Evolutionary conservation across 2,797 vertebrate species (phyloP).

Genomic region (Hypotaenidia philippensis): DNA sequence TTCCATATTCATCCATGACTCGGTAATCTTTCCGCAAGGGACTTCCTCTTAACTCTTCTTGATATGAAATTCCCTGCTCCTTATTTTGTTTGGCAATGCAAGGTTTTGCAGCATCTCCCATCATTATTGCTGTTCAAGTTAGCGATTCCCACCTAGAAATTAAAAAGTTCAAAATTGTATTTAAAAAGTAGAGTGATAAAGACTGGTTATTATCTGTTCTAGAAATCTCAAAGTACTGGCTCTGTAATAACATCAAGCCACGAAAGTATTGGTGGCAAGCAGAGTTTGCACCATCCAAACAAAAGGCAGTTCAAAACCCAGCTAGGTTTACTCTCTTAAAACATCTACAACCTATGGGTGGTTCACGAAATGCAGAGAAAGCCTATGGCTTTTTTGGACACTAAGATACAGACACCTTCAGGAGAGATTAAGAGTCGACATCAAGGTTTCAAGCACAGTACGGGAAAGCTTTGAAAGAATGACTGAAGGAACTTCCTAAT

Average conservation of each 20-base stretch:
- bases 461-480: not conserved
- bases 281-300: not conserved
- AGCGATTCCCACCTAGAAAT: constrained; percentile 68
- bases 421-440: not conserved
- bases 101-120: constrained; percentile 87
- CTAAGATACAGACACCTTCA: not conserved
- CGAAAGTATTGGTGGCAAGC: not conserved
- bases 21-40: constrained; percentile 63
- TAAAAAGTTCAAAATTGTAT: not conserved
- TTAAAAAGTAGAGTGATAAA: constrained; percentile 6
- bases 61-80: constrained; percentile 77
- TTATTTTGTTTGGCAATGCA: constrained; percentile 81
- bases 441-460: not conserved
- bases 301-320: not conserved
- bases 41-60: constrained; percentile 81
- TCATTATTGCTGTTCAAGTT: constrained; percentile 72
- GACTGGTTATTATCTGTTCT: not conserved
- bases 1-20: constrained; percentile 79
- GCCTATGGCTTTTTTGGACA: not conserved
- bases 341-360: rapidly evolving
- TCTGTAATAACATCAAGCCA: not conserved
- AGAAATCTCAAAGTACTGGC: not conserved
- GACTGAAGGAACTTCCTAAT: not conserved
- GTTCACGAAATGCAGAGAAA: not conserved
- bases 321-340: not conserved